Conservation (phyloP, 2,113 vertebrate genomes). For the Dipodomys spectabilis region DNA sequence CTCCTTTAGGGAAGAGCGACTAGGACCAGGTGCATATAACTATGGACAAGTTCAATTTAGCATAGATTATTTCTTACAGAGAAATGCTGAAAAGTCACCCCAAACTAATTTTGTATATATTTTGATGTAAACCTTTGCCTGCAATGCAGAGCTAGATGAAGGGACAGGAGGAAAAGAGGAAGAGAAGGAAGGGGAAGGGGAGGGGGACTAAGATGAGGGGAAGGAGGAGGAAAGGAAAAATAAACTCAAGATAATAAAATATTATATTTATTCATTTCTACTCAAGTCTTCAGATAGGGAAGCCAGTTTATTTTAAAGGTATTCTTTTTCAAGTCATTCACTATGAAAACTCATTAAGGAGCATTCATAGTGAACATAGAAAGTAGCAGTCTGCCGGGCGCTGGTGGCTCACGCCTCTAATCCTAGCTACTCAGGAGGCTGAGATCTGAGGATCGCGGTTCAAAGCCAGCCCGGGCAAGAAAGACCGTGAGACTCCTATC, state of each 20-base stretch:
- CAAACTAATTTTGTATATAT: not conserved
- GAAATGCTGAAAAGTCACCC: not conserved
- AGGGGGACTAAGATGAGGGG: too few relatives aligned
- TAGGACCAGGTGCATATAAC: too few relatives aligned
- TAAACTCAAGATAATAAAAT: not conserved
- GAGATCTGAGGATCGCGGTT: too few relatives aligned
- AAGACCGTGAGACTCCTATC: too few relatives aligned
- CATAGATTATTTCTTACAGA: not conserved
- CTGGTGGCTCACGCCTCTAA: too few relatives aligned
- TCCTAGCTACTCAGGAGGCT: too few relatives aligned
- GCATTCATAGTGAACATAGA: not conserved
- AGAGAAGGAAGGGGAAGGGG: too few relatives aligned
- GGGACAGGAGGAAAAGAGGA: too few relatives aligned
- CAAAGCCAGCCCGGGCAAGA: too few relatives aligned
- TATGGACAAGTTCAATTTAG: not conserved
- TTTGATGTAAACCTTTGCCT: not conserved
- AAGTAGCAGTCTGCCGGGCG: too few relatives aligned
- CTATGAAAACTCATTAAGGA: conserved; percentile 53
- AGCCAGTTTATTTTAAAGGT: not conserved
- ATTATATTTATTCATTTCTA: not conserved
- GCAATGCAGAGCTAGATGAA: too few relatives aligned
- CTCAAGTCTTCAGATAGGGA: not conserved
- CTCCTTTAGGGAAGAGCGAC: not conserved
- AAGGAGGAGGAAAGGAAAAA: not conserved
- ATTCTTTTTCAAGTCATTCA: not conserved